phyloP scores from a whole-genome alignment of 2,113 vertebrate species.

The Scartelaos histophorus region DNA sequence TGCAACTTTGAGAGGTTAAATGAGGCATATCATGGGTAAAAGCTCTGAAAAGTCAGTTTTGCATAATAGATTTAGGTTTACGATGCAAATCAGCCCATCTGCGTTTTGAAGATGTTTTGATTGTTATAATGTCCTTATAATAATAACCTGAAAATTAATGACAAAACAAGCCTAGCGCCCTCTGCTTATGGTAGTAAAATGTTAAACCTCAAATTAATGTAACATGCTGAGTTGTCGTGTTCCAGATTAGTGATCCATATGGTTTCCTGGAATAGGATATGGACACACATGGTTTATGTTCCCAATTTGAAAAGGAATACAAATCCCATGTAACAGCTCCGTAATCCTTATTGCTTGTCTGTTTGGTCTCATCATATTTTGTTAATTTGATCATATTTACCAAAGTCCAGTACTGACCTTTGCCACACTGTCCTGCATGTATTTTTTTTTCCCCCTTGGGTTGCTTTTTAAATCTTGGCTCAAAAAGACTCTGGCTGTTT shows the following conservation, averaged over 20 bases:
- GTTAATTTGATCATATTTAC: not conserved
- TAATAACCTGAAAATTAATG: not conserved
- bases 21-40: too few relatives aligned
- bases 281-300: slow-evolving; percentile 1
- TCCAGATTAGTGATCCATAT: slow-evolving; percentile 8
- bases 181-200: not conserved
- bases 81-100: not conserved
- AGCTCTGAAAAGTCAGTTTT: too few relatives aligned
- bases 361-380: not conserved
- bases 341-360: not conserved
- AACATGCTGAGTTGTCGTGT: slow-evolving; percentile 2
- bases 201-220: not conserved
- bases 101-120: not conserved
- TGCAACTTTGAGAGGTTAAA: too few relatives aligned
- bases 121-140: not conserved
- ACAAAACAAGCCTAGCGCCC: not conserved
- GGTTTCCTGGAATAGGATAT: slow-evolving; percentile 6
- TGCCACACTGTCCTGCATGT: slow-evolving; percentile 36
- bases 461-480: slow-evolving; percentile 44
- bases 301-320: not conserved
- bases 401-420: slow-evolving; percentile 31
- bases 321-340: not conserved
- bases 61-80: too few relatives aligned
- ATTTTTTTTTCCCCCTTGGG: slow-evolving; percentile 24
- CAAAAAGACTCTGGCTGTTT: slow-evolving; percentile 57